A percentile compares a stretch with the other conserved stretches of the same genome.
These are phyloP conservation scores for Sialis fuliginosa DNA, from an alignment of 2,888 invertebrate species.

Conservation along the genomic window DNA sequence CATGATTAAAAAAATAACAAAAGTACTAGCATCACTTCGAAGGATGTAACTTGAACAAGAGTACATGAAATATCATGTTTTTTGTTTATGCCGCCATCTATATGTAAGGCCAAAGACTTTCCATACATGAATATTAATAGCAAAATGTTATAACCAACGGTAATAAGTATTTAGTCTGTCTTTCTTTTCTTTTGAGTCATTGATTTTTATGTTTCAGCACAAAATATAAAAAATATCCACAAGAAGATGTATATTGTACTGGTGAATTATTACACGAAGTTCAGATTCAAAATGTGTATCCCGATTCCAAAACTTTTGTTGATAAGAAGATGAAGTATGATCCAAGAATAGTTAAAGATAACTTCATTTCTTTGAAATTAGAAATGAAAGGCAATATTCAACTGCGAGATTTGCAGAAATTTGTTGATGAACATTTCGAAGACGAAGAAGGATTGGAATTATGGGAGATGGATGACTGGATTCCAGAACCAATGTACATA, in stretches of 20 bases:
- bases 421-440: constrained; percentile 37
- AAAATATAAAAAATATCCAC: background rate
- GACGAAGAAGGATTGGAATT: constrained; percentile 36
- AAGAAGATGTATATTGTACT: constrained; percentile 46
- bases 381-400: constrained; percentile 28
- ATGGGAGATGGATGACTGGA: constrained; percentile 42
- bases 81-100: no score
- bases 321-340: constrained; percentile 50
- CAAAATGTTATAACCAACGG: no score
- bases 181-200: no score
- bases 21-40: no score
- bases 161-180: no score
- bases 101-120: no score
- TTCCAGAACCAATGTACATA: constrained; percentile 37
- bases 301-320: constrained; percentile 71
- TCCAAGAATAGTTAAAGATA: constrained; percentile 33
- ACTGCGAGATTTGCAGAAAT: constrained; percentile 16
- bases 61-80: no score
- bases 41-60: no score
- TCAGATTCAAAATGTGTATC: constrained; percentile 45
- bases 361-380: constrained; percentile 38
- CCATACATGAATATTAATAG: no score
- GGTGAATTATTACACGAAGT: constrained; percentile 54
- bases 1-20: no score
- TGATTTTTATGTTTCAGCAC: background rate